Evolutionary conservation across 2,888 invertebrate species (phyloP).

Genomic region (Acrobasis repandana): DNA sequence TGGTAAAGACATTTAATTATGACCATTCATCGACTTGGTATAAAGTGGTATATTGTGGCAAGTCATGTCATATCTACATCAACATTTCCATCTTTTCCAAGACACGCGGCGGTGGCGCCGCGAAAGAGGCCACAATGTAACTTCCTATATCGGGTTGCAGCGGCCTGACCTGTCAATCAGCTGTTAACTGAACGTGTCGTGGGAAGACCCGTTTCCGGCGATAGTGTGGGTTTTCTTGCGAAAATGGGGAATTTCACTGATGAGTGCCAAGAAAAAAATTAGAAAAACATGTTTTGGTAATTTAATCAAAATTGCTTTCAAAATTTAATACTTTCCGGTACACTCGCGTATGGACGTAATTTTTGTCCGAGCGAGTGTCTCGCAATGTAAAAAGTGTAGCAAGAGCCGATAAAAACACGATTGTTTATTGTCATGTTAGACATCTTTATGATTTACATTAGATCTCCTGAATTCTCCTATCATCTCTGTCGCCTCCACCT

Average conservation of each 20-base stretch:
- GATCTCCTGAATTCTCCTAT: too few relatives aligned
- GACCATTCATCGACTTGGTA: too few relatives aligned
- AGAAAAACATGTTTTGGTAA: background rate
- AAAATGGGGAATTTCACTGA: conserved; percentile 13
- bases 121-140: background rate
- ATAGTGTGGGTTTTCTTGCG: conserved; percentile 15
- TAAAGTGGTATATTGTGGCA: too few relatives aligned
- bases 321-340: too few relatives aligned
- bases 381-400: too few relatives aligned
- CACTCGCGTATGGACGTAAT: too few relatives aligned
- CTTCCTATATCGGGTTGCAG: conserved; percentile 15
- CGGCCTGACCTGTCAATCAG: conserved; percentile 16
- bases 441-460: too few relatives aligned
- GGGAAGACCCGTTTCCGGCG: conserved; percentile 17
- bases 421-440: too few relatives aligned
- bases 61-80: background rate
- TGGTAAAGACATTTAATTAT: too few relatives aligned
- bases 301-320: background rate
- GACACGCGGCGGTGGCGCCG: background rate
- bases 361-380: too few relatives aligned
- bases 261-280: background rate
- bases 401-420: too few relatives aligned
- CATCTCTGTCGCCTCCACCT: too few relatives aligned
- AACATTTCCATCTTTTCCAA: background rate
- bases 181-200: conserved; percentile 9